A percentile compares a stretch with the other conserved stretches of the same genome.
Evolutionary conservation across 2,113 vertebrate genomes (phyloP).

Genomic region (Tichodroma muraria): DNA sequence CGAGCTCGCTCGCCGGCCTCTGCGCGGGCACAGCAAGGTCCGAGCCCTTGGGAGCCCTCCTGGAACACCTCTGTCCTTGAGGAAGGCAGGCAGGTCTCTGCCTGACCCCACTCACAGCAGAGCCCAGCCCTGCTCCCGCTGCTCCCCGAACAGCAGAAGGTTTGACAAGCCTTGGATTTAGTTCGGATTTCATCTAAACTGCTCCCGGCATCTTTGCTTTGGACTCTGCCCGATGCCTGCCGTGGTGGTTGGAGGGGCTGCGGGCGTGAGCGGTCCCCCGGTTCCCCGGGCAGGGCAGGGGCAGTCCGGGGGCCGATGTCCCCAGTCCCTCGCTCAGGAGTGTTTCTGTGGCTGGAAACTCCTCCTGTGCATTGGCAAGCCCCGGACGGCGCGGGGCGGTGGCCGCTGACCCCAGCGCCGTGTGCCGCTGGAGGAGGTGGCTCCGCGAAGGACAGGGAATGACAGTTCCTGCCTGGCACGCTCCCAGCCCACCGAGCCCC

Average conservation of each 20-base stretch:
- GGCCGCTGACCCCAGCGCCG: not conserved
- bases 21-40: not conserved
- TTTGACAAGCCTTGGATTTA: not conserved
- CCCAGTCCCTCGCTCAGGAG: not conserved
- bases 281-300: too few species aligned
- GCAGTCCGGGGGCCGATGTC: not conserved
- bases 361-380: too few species aligned
- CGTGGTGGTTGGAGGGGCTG: not conserved
- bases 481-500: too few species aligned
- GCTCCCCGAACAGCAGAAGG: not conserved
- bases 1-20: not conserved
- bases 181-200: not conserved
- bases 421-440: too few species aligned
- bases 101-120: not conserved
- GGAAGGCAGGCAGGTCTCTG: not conserved
- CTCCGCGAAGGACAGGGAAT: not conserved
- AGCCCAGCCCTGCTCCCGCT: not conserved
- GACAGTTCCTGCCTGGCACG: not conserved
- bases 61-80: not conserved
- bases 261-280: not conserved
- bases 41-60: not conserved
- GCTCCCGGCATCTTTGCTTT: not conserved
- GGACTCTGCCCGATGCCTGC: not conserved
- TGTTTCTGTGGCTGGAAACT: not conserved
- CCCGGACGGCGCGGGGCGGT: too few species aligned